Evolutionary conservation across 2,888 invertebrate genomes (phyloP).

Genomic region (Calliscelio sp.): DNA sequence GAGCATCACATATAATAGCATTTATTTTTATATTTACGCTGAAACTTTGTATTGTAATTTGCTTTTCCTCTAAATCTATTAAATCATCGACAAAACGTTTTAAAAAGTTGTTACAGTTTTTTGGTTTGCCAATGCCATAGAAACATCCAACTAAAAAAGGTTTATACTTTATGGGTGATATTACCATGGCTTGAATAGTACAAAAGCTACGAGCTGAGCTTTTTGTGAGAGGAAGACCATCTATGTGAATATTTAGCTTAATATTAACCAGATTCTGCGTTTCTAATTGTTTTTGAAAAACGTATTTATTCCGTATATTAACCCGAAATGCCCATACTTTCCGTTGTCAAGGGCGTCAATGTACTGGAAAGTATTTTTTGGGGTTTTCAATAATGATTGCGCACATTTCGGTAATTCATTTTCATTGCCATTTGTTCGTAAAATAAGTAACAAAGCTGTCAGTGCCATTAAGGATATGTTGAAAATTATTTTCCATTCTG

Average conservation of each 20-base stretch:
- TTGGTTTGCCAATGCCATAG: constrained; percentile 32
- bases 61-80: constrained; percentile 21
- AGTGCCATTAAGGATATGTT: constrained; percentile 26
- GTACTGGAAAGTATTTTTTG: constrained; percentile 24
- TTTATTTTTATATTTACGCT: not conserved
- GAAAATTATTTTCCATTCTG: constrained; percentile 14
- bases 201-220: constrained; percentile 25
- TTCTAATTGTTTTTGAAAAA: constrained; percentile 23
- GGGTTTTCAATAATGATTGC: constrained; percentile 42
- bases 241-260: constrained; percentile 26
- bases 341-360: constrained; percentile 31
- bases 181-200: constrained; percentile 20
- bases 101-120: constrained; percentile 22
- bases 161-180: constrained; percentile 6
- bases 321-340: constrained; percentile 54
- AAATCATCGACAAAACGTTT: constrained; percentile 15
- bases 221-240: constrained; percentile 32
- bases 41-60: not conserved
- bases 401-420: constrained; percentile 48
- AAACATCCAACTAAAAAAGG: constrained; percentile 35
- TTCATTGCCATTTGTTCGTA: constrained; percentile 27
- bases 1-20: constrained; percentile 6
- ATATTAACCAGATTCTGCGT: not conserved
- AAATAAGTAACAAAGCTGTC: constrained; percentile 20
- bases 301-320: constrained; percentile 32